Conservation (phyloP, 92 coral and sea anemone species). For the Metridium senile region DNA sequence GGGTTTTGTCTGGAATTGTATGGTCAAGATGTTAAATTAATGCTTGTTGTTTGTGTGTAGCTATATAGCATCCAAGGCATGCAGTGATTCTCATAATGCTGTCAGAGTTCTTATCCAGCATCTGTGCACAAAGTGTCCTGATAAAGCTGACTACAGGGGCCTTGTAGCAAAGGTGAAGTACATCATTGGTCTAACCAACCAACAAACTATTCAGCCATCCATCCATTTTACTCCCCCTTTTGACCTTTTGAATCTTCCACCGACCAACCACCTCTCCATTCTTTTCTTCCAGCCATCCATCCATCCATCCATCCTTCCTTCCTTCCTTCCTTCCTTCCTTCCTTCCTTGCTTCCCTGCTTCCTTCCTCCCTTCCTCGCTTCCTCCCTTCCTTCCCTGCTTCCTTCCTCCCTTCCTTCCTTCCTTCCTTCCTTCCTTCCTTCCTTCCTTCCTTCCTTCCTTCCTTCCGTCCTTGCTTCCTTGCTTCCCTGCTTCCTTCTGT, state of each 20-base stretch:
- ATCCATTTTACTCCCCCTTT: no score
- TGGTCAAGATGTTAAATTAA: neutral
- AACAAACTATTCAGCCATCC: no score
- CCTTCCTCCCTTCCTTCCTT: neutral
- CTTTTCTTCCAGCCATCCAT: neutral
- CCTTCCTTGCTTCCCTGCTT: neutral
- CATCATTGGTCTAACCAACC: no score
- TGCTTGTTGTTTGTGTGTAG: conserved; percentile 23
- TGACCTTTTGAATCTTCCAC: no score
- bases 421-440: neutral
- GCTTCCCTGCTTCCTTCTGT: neutral
- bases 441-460: neutral
- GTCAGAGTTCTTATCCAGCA: conserved; percentile 88
- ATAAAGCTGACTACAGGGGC: conserved; percentile 86
- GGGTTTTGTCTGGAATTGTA: neutral
- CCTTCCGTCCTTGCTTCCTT: neutral
- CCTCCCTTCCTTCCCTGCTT: neutral
- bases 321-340: neutral
- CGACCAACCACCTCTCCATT: no score
- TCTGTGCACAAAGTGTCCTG: conserved; percentile 95
- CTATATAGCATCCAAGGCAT: conserved; percentile 55
- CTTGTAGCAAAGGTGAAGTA: conserved; percentile 89
- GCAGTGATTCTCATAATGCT: conserved; percentile 55
- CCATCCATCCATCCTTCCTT: conserved; percentile 2
- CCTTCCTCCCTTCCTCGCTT: neutral